Evolutionary conservation across 35 echinoderm and acorn worm genomes (phyloP).

Genomic region (Amphiura filiformis): DNA sequence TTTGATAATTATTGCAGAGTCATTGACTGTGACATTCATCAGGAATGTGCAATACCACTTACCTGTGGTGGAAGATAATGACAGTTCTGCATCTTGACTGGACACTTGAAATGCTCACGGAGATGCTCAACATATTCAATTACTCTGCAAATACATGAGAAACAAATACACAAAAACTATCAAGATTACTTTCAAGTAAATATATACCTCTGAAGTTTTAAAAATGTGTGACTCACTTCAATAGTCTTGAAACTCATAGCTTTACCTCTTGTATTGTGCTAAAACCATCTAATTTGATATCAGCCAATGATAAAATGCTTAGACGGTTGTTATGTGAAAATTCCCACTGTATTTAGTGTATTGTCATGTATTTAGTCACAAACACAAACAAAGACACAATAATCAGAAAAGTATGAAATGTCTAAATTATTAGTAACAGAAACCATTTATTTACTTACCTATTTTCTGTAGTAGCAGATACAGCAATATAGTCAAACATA

Average conservation of each 20-base stretch:
- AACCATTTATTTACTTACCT: slow-evolving; percentile 21
- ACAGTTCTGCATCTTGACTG: slow-evolving; percentile 75
- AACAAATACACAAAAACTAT: neutral
- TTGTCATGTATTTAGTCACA: neutral
- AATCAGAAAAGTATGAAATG: neutral
- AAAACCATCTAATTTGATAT: too few species aligned
- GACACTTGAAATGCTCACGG: slow-evolving; percentile 82
- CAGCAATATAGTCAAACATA: slow-evolving; percentile 89
- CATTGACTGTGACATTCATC: too few species aligned
- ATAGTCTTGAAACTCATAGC: neutral
- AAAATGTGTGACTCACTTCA: too few species aligned
- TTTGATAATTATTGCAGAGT: too few species aligned
- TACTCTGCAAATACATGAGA: slow-evolving; percentile 40
- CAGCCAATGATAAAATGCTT: neutral
- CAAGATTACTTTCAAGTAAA: neutral
- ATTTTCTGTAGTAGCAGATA: slow-evolving; percentile 74
- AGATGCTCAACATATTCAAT: slow-evolving; percentile 98
- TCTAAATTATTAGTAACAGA: neutral
- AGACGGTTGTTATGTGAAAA: neutral
- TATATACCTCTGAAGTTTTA: neutral
- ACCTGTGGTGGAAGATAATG: slow-evolving; percentile 84
- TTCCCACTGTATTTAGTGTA: neutral
- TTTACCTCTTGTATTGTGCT: too few species aligned
- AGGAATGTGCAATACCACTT: neutral
- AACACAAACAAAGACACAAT: neutral